phyloP scores from a whole-genome alignment of 2,113 vertebrate genomes.

The Chinchilla lanigera region DNA sequence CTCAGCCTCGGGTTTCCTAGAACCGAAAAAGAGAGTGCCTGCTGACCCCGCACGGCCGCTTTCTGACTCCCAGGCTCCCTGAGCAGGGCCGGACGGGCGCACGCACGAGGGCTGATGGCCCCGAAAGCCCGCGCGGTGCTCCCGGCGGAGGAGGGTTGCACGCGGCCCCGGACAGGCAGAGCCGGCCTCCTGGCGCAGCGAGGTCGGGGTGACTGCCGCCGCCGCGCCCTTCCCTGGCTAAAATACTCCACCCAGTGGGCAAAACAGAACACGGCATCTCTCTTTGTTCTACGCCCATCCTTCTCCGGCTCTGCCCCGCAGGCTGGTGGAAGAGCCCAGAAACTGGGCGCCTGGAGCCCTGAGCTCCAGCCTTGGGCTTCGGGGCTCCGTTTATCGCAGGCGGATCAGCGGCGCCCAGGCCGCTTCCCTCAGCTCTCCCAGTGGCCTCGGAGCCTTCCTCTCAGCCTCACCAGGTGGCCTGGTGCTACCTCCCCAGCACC shows the following conservation, averaged over 20 bases:
- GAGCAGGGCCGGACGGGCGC: neutral
- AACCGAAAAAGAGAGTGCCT: neutral
- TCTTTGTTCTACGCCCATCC: neutral
- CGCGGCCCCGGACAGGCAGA: no score
- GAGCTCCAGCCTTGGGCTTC: no score
- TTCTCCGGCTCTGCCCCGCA: accelerated
- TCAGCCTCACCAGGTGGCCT: no score
- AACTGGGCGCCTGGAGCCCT: neutral
- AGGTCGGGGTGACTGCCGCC: neutral
- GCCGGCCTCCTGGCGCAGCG: neutral
- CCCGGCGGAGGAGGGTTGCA: neutral
- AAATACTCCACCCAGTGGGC: slow-evolving; percentile 74
- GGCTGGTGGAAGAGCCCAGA: neutral
- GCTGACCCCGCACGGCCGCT: neutral
- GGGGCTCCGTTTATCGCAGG: neutral
- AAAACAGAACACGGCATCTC: neutral
- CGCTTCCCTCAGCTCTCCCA: neutral
- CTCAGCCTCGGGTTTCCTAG: neutral
- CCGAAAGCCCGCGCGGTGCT: neutral
- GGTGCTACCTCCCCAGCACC: neutral
- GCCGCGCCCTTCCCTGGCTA: slow-evolving; percentile 53
- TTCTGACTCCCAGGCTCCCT: neutral
- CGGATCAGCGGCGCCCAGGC: no score
- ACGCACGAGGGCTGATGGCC: no score
- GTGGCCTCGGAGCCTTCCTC: neutral